phyloP scores from a whole-genome alignment of 2,113 vertebrate species.

The Alosa alosa region DNA sequence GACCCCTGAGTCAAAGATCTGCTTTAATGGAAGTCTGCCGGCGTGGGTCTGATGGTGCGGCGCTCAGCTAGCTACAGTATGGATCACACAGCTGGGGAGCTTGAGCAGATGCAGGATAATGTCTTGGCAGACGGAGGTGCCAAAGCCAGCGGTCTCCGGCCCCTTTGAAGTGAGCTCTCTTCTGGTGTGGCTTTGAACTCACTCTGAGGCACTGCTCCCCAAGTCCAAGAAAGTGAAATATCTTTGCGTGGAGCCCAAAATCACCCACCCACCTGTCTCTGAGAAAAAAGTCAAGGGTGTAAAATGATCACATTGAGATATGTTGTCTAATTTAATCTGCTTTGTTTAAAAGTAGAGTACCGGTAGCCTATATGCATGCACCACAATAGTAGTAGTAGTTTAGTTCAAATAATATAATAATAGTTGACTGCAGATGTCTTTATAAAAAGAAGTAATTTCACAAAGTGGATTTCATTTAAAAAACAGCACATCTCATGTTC shows the following conservation, averaged over 20 bases:
- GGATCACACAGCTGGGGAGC: conserved; percentile 5
- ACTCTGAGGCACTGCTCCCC: neutral
- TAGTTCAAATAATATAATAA: neutral
- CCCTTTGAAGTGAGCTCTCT: conserved; percentile 1
- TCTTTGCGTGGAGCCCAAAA: neutral
- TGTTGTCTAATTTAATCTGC: neutral
- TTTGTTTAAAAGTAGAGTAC: neutral
- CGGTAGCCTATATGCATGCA: neutral
- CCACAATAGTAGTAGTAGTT: neutral
- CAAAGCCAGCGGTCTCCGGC: neutral
- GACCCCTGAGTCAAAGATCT: conserved; percentile 1
- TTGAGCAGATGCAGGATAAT: conserved; percentile 6
- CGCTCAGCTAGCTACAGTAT: neutral
- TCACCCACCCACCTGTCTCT: neutral
- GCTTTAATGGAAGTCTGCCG: neutral
- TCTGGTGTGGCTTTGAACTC: neutral
- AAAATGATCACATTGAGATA: neutral
- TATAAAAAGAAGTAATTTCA: neutral
- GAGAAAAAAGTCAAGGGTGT: neutral
- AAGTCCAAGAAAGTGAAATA: neutral
- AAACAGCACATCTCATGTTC: neutral
- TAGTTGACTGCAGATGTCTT: neutral
- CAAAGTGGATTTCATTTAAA: neutral
- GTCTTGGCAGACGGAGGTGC: neutral
- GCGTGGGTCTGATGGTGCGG: neutral